These are phyloP conservation scores for Setophaga coronata DNA, from an alignment of 2,113 vertebrate species.

Conservation along the genomic window DNA sequence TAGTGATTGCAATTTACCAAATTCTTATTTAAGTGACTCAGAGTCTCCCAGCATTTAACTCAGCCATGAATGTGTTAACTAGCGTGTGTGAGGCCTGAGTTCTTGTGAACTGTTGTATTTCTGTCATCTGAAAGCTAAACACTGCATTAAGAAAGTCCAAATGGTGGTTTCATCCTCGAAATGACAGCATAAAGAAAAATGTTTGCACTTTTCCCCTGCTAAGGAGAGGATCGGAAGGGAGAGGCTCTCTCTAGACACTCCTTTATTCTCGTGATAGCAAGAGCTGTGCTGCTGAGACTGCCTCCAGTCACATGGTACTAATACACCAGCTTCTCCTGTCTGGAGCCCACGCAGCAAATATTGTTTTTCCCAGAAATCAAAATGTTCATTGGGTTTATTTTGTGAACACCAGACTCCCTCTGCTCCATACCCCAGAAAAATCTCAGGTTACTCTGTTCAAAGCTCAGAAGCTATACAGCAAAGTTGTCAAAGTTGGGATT, in stretches of 20 bases:
- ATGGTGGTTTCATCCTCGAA: slow-evolving; percentile 17
- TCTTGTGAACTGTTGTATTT: neutral
- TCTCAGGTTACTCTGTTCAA: neutral
- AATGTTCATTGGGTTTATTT: neutral
- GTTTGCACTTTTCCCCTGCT: slow-evolving; percentile 15
- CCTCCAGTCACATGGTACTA: slow-evolving; percentile 17
- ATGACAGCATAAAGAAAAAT: slow-evolving; percentile 40
- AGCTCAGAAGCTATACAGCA: neutral
- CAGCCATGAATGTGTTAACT: neutral
- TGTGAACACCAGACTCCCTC: neutral
- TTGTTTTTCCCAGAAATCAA: neutral
- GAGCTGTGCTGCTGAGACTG: neutral
- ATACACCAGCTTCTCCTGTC: neutral
- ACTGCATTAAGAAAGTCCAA: slow-evolving; percentile 11
- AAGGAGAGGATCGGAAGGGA: neutral
- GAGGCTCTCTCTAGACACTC: neutral
- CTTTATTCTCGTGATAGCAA: slow-evolving; percentile 13
- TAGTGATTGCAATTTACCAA: neutral
- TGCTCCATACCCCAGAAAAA: neutral
- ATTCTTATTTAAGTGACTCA: neutral
- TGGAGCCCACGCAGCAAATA: neutral
- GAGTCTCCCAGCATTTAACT: neutral
- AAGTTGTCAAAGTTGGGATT: neutral
- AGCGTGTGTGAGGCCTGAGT: neutral
- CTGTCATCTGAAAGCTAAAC: slow-evolving; percentile 48